phyloP scores from a whole-genome alignment of 2,113 vertebrate species.

The Ursus arctos region DNA sequence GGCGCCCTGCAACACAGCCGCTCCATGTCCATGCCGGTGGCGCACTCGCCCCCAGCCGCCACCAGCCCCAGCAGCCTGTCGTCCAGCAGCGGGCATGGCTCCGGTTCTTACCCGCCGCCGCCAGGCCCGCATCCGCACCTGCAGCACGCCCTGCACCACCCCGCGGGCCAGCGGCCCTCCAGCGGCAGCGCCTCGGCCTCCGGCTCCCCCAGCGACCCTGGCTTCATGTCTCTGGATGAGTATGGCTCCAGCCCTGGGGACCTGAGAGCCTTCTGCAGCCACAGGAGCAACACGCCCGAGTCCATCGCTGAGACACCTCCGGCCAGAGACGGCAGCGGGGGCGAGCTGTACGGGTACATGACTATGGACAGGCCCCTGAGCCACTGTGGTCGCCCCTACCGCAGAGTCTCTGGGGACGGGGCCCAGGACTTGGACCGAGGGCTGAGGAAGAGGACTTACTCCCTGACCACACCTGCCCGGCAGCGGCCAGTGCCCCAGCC shows the following conservation, averaged over 20 bases:
- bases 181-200: constrained; percentile 95
- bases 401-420: constrained; percentile 78
- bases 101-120: constrained; percentile 89
- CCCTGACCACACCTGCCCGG: constrained; percentile 94
- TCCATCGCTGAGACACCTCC: constrained; percentile 93
- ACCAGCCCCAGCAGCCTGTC: constrained; percentile 91
- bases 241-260: constrained; percentile 95
- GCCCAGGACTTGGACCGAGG: constrained; percentile 87
- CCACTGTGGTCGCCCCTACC: constrained; percentile 80
- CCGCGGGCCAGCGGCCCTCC: constrained; percentile 91
- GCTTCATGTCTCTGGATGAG: constrained; percentile 97
- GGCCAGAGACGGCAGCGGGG: constrained; percentile 87
- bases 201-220: constrained; percentile 95
- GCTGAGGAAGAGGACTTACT: constrained; percentile 95
- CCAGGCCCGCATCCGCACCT: constrained; percentile 77
- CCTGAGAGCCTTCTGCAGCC: constrained; percentile 88
- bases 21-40: constrained; percentile 96
- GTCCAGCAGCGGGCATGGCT: constrained; percentile 91
- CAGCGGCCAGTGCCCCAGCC: constrained; percentile 91
- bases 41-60: constrained; percentile 91
- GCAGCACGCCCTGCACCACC: constrained; percentile 86
- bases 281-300: constrained; percentile 95
- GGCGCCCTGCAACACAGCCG: constrained; percentile 93
- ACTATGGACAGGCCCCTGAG: constrained; percentile 93
- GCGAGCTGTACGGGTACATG: constrained; percentile 94